Evolutionary conservation across 2,113 vertebrate genomes (phyloP), one percentile per base, ranked within the genome.

Genomic region (Laticauda laticaudata): DNA sequence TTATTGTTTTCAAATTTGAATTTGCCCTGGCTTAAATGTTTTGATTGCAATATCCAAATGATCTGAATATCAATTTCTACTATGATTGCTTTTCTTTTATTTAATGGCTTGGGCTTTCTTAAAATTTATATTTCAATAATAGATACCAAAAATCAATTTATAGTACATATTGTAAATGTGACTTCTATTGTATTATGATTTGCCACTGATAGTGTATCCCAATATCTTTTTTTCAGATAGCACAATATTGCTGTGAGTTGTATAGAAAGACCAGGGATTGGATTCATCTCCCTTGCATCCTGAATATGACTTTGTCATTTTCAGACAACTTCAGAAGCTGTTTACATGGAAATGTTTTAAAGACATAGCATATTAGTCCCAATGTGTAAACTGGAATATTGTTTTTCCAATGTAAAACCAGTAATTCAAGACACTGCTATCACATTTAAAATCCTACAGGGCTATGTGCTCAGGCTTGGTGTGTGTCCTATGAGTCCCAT

Each of bases 21-120:
- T 87, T 29, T 94, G 90, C 53, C 81, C 90, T 97, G 95, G 90
- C 87, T 96, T 97, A 97, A 88, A 96, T 94, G 94, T 95, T 95
- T 94, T 96, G 96, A 94, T 93, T 96, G 95, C 64, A 6, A 8
- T 24, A 89, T 92, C 94, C 29, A 93, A 96, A 96, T 94, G 96
- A 95, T 95, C 54, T 96, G 96, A 97, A 97, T 97, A 95, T 95
- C 97, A 97, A 96, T 97, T 96, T 29, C 24, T 90, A 95, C 29
- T 96, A 95, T 94, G 96, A 97, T 93, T 95, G 95, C 94, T 90
- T 98, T 97, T 97, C 96, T 93, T 94, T 91, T 95, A 88, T 85
- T 34, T 93, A 93, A 89, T 90, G 93, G 97, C 97, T 97, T 92
- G 92, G 92, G 95, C 96, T 87, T 92, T 95, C 29, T 9, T 1